These are phyloP conservation scores for Temnothorax longispinosus DNA, from an alignment of 1,140 invertebrate species.

Conservation along the genomic window DNA sequence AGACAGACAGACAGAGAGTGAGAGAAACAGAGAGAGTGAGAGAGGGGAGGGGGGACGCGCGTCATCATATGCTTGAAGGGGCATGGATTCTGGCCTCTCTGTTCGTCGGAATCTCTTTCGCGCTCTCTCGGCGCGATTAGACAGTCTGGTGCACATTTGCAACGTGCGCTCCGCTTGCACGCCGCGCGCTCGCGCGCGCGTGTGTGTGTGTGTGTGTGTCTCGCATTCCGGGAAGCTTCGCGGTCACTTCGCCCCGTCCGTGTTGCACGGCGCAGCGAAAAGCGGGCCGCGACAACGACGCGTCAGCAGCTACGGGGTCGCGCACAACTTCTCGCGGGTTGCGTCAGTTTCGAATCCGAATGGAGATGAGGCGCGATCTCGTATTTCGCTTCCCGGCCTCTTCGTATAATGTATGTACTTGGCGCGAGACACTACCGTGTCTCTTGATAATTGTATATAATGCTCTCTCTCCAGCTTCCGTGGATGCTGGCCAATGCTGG, in stretches of 20 bases:
- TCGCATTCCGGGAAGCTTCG: constrained; percentile 44
- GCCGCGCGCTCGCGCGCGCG: background rate
- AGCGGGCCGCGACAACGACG: background rate
- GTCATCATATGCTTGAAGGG: constrained; percentile 12
- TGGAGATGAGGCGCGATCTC: background rate
- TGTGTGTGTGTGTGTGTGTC: background rate
- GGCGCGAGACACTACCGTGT: too few relatives aligned
- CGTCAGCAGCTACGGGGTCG: background rate
- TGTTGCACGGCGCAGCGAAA: background rate
- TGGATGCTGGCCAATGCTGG: background rate
- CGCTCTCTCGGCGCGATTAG: constrained; percentile 53
- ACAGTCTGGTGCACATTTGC: constrained; percentile 52
- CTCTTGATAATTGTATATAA: too few relatives aligned
- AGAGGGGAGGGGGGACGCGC: background rate
- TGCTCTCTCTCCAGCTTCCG: background rate
- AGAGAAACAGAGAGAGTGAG: background rate
- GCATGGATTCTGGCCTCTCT: constrained; percentile 1
- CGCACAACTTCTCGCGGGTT: background rate
- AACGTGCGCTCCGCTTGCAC: background rate
- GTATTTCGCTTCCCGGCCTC: background rate
- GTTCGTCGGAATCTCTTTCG: constrained; percentile 42
- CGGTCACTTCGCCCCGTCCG: constrained; percentile 2
- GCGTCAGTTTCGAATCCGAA: constrained; percentile 3
- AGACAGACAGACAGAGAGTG: background rate
- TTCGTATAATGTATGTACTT: too few relatives aligned